Evolutionary conservation across 2,888 invertebrate genomes (phyloP).

Genomic region (Caenorhabditis virilis): DNA sequence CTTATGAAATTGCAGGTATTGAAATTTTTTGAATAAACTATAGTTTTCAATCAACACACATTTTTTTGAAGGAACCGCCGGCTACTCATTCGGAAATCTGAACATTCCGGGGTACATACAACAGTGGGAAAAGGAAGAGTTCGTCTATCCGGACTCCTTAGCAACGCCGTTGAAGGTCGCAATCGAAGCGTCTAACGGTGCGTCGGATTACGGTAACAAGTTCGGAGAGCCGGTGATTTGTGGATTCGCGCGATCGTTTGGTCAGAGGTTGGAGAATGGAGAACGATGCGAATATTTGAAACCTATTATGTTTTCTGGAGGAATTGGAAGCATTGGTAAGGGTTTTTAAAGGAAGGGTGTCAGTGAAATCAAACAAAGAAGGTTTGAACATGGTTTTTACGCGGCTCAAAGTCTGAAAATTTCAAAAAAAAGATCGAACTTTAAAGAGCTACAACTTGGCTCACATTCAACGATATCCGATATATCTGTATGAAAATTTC

Average conservation of each 20-base stretch:
- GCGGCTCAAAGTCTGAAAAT: too few species aligned
- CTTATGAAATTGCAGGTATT: slow-evolving; percentile 60
- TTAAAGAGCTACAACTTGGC: too few species aligned
- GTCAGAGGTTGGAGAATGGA: slow-evolving; percentile 74
- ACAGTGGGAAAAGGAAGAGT: slow-evolving; percentile 82
- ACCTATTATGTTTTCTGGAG: slow-evolving; percentile 98
- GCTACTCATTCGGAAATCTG: slow-evolving; percentile 92
- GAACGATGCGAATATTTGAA: slow-evolving; percentile 85
- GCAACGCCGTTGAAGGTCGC: slow-evolving; percentile 84
- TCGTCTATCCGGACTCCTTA: slow-evolving; percentile 84
- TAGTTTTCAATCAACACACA: neutral
- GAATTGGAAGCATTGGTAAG: slow-evolving; percentile 87
- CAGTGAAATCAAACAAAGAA: too few species aligned
- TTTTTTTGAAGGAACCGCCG: slow-evolving; percentile 76
- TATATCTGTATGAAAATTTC: too few species aligned
- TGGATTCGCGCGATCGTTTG: slow-evolving; percentile 91
- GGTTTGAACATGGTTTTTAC: too few species aligned
- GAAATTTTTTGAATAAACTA: neutral
- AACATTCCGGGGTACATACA: slow-evolving; percentile 86
- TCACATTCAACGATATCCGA: too few species aligned
- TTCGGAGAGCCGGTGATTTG: slow-evolving; percentile 90
- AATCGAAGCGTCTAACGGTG: slow-evolving; percentile 94
- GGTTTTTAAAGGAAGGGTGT: slow-evolving; percentile 29
- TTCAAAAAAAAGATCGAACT: too few species aligned
- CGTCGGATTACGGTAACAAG: slow-evolving; percentile 98